Base-by-base conservation (phyloP, 2,113 vertebrate species). In the Galemys pyrenaicus region DNA sequence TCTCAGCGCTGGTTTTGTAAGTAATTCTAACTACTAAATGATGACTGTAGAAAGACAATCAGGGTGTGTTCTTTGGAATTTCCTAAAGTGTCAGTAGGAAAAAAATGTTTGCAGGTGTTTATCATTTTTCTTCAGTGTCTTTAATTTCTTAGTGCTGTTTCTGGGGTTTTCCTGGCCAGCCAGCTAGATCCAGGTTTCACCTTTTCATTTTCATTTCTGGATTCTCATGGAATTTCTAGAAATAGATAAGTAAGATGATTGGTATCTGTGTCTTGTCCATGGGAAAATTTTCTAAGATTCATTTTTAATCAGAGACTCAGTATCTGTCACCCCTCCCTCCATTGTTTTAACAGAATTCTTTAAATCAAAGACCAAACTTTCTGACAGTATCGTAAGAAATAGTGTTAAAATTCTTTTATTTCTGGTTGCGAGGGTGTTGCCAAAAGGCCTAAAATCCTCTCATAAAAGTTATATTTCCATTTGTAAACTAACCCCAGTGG, bases 401-500 rank as follows among this genome's bases (percentile, higher is more conserved):
- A n/a, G 10, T 84, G 28, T 88, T 67, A 56, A 88, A 90, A 51
- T 39, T 81, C 26, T 80, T 22, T 70, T 67, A 30, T 94, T 96
- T 56, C 26, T 90, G 54, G 4, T 89, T 91, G 30, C 70, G 64
- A 93, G 60, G 92, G 85, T 75, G 87, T 92, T 96, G 87, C 60
- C 44, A 46, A n/a, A 89, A 95, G 67, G 30, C 73, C 35, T 84
- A 16, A 78, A 58, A 19, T 96, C 39, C 32, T 96, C 64, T 96
- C 64, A 95, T 95, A 96, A 96, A 95, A 95, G 67, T 91, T 80
- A 92, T 17, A 37, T 96, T 97, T 74, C 7, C 0, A 0, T 93
- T 96, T 65, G 65, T 95, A 65, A 51, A 62, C 89, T 80, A 91
- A 86, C 68, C 91, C 20, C 39, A 92, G 39, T 81, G 58, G 65